phyloP scores from a whole-genome alignment of 2,113 vertebrate genomes.

The Galeopterus variegatus region DNA sequence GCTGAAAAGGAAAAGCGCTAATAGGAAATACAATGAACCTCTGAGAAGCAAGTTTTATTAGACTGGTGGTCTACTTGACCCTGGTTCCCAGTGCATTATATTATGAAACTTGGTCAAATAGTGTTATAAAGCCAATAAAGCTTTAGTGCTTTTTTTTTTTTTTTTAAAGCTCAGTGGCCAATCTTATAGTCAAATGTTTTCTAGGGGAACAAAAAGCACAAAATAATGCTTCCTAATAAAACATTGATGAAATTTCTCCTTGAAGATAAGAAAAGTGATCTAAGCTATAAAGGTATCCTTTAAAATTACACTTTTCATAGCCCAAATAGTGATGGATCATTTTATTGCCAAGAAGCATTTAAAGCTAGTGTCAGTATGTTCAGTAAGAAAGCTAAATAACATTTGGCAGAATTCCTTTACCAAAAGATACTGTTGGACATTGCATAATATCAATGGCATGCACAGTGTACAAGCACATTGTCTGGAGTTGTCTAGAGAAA shows the following conservation, averaged over 20 bases:
- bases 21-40: not conserved
- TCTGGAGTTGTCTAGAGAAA: not conserved
- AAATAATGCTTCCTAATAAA: not conserved
- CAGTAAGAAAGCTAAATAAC: slow-evolving; percentile 22
- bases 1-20: not conserved
- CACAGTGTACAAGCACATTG: not conserved
- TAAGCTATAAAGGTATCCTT: not conserved
- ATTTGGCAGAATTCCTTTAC: slow-evolving; percentile 39
- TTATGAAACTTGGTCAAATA: not conserved
- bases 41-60: slow-evolving; percentile 14
- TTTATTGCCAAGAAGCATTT: slow-evolving; percentile 29
- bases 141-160: not conserved
- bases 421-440: not conserved
- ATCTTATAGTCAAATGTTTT: not conserved
- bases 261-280: not conserved
- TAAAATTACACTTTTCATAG: not conserved
- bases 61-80: not conserved
- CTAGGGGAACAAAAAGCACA: not conserved
- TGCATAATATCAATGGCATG: not conserved
- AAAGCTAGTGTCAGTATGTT: not conserved
- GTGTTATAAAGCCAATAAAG: not conserved
- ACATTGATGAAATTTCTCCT: not conserved
- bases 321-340: not conserved
- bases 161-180: not conserved
- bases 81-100: not conserved